These are phyloP conservation scores for Alfaro cultratus DNA, from an alignment of 2,797 vertebrate genomes.

Conservation along the genomic window DNA sequence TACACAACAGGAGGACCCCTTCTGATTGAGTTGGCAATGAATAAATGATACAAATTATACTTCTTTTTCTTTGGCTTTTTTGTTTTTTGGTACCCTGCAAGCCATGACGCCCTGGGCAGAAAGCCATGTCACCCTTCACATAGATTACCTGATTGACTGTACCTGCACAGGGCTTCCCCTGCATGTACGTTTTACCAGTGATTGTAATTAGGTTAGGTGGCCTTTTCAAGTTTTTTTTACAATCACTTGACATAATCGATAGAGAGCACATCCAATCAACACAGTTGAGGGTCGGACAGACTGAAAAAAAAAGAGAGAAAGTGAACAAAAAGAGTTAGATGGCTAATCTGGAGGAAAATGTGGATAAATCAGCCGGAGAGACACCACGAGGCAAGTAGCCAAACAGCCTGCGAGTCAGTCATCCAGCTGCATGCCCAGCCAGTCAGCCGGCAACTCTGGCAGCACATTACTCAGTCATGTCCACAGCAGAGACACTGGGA, in stretches of 20 bases:
- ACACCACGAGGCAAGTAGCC: conserved; percentile 54
- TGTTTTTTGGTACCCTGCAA: neutral
- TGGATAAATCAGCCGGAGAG: conserved; percentile 57
- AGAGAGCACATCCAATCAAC: conserved; percentile 70
- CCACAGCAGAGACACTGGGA: conserved; percentile 59
- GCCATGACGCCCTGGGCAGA: neutral
- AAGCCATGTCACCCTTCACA: neutral
- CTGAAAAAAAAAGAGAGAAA: conserved; percentile 11
- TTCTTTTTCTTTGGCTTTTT: neutral
- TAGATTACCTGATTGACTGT: neutral
- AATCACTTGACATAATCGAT: conserved; percentile 73
- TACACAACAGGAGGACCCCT: neutral
- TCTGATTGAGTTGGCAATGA: neutral
- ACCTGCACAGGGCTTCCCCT: neutral
- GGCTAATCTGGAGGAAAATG: conserved; percentile 57
- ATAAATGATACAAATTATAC: neutral
- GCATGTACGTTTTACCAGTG: neutral
- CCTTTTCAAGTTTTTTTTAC: conserved; percentile 59
- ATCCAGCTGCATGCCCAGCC: conserved; percentile 48
- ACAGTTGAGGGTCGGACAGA: conserved; percentile 52
- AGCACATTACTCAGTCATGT: conserved; percentile 53
- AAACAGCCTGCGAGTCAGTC: conserved; percentile 57
- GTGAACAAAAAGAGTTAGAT: conserved; percentile 27
- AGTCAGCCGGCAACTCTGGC: conserved; percentile 64
- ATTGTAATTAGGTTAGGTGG: conserved; percentile 49